Evolutionary conservation across 2,888 invertebrate genomes (phyloP).

Genomic region (Conistra vaccinii): DNA sequence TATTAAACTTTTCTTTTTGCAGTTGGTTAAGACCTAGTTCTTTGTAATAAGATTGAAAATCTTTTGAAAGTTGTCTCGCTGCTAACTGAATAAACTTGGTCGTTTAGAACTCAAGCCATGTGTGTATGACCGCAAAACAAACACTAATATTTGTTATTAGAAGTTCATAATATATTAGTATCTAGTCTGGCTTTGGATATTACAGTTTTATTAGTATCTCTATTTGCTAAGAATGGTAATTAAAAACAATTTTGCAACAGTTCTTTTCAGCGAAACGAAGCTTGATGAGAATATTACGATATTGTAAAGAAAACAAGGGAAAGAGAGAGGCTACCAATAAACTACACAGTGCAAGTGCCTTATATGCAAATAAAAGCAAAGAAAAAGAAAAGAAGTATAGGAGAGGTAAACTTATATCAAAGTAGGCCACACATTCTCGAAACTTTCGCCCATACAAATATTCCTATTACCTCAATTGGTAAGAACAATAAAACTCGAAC

Average conservation of each 20-base stretch:
- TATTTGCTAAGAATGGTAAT: slow-evolving; percentile 14
- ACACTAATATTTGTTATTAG: slow-evolving; percentile 41
- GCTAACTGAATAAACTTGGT: slow-evolving; percentile 35
- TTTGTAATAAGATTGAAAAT: neutral
- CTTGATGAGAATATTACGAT: neutral
- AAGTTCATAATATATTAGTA: slow-evolving; percentile 49
- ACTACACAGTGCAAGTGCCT: neutral
- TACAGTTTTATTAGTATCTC: slow-evolving; percentile 16
- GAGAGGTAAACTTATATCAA: slow-evolving; percentile 29
- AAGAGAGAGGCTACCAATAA: neutral
- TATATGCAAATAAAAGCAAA: slow-evolving; percentile 4
- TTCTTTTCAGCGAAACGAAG: neutral
- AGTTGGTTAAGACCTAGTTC: neutral
- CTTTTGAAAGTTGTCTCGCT: neutral
- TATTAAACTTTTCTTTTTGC: slow-evolving; percentile 38
- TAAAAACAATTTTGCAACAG: neutral
- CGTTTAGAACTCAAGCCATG: slow-evolving; percentile 50
- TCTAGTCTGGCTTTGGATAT: slow-evolving; percentile 17
- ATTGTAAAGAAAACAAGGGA: neutral
- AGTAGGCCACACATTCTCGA: slow-evolving; percentile 47
- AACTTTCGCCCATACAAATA: slow-evolving; percentile 63
- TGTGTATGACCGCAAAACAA: slow-evolving; percentile 50
- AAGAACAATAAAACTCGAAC: slow-evolving; percentile 82
- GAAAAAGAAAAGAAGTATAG: neutral
- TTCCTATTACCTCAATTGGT: slow-evolving; percentile 70